A percentile compares a stretch with the other conserved stretches of the same genome.
phyloP scores from a whole-genome alignment of 2,113 vertebrate species.

The Xiphophorus couchianus region DNA sequence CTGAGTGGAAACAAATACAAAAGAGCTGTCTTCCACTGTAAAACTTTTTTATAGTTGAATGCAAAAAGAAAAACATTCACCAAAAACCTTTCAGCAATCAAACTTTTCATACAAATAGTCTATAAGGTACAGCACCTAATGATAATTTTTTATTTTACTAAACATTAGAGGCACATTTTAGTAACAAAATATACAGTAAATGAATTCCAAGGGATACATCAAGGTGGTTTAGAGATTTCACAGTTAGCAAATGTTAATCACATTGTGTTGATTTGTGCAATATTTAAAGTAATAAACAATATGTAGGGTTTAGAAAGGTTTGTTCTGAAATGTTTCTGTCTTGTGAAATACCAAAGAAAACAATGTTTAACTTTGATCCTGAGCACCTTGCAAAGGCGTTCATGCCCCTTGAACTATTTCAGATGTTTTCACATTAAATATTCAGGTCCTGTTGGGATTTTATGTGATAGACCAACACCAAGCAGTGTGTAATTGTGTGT shows the following conservation, averaged over 20 bases:
- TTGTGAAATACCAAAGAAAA: not conserved
- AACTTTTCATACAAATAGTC: not conserved
- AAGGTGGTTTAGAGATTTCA: not conserved
- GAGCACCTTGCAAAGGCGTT: not conserved
- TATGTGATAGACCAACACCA: not conserved
- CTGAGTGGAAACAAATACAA: not conserved
- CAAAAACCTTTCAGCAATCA: not conserved
- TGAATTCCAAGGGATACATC: not conserved
- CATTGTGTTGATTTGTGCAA: not conserved
- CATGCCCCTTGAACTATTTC: not conserved
- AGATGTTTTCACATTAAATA: too few species aligned
- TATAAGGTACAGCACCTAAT: not conserved
- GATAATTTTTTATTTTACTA: not conserved
- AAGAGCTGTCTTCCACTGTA: conserved; percentile 4
- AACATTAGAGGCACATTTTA: not conserved
- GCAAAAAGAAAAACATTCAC: not conserved
- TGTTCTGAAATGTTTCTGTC: not conserved
- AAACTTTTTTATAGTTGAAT: not conserved
- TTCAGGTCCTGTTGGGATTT: not conserved
- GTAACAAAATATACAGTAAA: not conserved
- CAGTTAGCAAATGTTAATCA: not conserved
- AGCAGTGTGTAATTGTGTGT: too few species aligned
- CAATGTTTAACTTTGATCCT: not conserved
- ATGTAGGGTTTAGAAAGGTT: not conserved
- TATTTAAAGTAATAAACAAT: not conserved